Evolutionary conservation across 2,797 vertebrate genomes (phyloP), one percentile per base, ranked within the genome.

Genomic region (Hylomyscus alleni): DNA sequence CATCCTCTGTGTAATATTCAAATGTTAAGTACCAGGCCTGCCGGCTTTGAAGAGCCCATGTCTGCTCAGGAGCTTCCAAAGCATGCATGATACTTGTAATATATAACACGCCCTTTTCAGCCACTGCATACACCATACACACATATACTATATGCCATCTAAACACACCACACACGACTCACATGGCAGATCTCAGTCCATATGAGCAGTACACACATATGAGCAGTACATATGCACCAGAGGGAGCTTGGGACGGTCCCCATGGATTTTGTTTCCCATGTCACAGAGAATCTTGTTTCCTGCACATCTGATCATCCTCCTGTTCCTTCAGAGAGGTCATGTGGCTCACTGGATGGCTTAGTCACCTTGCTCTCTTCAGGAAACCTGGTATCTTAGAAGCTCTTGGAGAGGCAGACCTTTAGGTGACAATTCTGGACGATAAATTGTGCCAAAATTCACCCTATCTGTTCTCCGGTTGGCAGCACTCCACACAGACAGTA

Each of bases 371-470:
- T 47, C 1, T 56, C 56, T 52, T 95, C 37, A 9, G n/a, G 29
- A 89, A 77, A 29, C 56, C 86, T 86, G 60, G 83, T 60, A 62
- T 78, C 44, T 26, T 26, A 65, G 72, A 47, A 12, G 13, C 69
- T 86, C 84, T 91, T 31, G 37, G 34, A 22, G 19, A 85, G 37
- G 40, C 44, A 75, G 76, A 14, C 17, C 85, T 58, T 89, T 22
- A 40, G 17, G 20, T 73, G 60, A 31, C 29, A 52, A 50, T 67
- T 54, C 91, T 78, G 9, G 82, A 88, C 19, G 31, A 47, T 73
- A 76, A 19, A 54, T 78, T 80, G 75, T 65, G 83, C 90, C 82
- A 47, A 86, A 94, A 86, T 65, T 84, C 31, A 1, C 52, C 60
- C 82, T 50, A 3, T 20, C 83, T 72, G 69, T 26, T 7, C 31